phyloP scores from a whole-genome alignment of 2,888 invertebrate genomes.

The Pheosia tremula region DNA sequence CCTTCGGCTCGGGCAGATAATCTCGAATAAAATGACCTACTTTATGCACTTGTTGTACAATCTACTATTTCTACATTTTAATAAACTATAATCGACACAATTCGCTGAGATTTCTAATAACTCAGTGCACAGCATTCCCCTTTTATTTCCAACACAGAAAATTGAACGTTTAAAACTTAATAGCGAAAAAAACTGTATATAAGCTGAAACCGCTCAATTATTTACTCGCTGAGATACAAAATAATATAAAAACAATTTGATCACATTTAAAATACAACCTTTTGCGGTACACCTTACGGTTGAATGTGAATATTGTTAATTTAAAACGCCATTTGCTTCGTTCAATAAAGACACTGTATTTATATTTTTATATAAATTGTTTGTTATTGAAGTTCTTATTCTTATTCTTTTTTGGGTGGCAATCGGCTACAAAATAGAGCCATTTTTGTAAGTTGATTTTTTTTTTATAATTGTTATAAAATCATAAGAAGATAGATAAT shows the following conservation, averaged over 20 bases:
- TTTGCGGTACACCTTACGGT: background rate
- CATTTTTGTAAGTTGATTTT: too few species aligned
- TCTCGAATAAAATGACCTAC: too few species aligned
- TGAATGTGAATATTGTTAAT: background rate
- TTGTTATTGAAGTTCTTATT: background rate
- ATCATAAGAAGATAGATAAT: too few species aligned
- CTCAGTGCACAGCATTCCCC: background rate
- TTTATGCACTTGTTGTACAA: too few species aligned
- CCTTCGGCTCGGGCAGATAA: too few species aligned
- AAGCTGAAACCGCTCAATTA: slow-evolving; percentile 26
- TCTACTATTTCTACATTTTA: background rate
- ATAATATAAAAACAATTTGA: slow-evolving; percentile 1
- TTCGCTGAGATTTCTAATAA: slow-evolving; percentile 3
- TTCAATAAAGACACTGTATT: background rate
- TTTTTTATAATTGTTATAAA: too few species aligned
- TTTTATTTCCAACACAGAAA: slow-evolving; percentile 14
- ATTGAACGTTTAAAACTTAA: slow-evolving; percentile 27
- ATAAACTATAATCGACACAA: background rate
- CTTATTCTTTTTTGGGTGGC: too few species aligned
- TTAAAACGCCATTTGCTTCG: background rate
- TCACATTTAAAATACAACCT: background rate
- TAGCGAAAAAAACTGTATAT: slow-evolving; percentile 24
- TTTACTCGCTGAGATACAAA: background rate
- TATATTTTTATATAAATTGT: background rate
- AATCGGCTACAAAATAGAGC: too few species aligned